Conservation (phyloP, 2,797 vertebrate genomes). For the Lophius americanus region DNA sequence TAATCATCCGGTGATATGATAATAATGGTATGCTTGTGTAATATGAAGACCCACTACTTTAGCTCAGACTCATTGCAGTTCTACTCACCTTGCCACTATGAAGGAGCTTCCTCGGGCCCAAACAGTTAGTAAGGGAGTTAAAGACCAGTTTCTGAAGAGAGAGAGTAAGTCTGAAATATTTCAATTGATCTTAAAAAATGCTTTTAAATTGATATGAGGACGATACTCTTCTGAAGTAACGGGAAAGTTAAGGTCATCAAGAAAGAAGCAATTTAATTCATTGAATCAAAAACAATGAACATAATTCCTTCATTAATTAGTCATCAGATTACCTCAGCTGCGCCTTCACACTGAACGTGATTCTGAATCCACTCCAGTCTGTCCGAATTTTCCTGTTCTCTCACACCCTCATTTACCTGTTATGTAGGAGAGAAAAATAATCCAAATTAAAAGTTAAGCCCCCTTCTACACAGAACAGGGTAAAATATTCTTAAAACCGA, state of each 20-base stretch:
- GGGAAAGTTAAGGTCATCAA: no score
- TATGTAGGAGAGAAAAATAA: not conserved
- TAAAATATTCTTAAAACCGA: not conserved
- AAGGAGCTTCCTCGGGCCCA: conserved; percentile 95
- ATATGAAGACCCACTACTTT: not conserved
- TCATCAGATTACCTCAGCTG: conserved; percentile 84
- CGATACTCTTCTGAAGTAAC: no score
- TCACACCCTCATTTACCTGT: conserved; percentile 95
- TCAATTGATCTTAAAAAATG: not conserved
- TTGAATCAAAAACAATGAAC: not conserved
- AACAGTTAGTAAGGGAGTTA: conserved; percentile 96
- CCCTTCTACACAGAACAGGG: not conserved
- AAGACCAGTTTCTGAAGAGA: conserved; percentile 87
- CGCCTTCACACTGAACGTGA: conserved; percentile 91
- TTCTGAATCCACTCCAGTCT: conserved; percentile 95
- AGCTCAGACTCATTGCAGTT: not conserved
- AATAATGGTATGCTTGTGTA: not conserved
- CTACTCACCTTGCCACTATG: conserved; percentile 88
- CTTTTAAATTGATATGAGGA: no score
- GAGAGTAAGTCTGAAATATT: not conserved
- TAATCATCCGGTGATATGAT: conserved; percentile 5
- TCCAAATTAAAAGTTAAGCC: not conserved
- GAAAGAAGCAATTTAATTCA: not conserved
- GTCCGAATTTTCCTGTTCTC: conserved; percentile 96
- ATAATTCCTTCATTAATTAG: not conserved